Base-by-base conservation (phyloP, 2,113 vertebrate species). In the Paralichthys olivaceus region DNA sequence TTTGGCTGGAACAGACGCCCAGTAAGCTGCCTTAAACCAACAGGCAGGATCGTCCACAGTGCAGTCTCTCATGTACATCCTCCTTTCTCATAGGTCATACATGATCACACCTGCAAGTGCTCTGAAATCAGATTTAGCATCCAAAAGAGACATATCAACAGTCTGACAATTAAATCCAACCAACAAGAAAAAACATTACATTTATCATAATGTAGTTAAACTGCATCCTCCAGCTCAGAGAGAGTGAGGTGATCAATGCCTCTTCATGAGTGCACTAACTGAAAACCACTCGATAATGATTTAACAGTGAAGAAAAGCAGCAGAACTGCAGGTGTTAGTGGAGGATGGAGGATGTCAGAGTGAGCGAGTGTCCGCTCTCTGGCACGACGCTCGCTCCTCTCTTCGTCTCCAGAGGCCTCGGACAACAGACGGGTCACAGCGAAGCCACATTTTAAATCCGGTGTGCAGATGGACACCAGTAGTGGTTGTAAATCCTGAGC, bases 391-490 rank as follows among this genome's bases (percentile, higher is more conserved):
- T 37, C 62, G 69, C 82, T 75, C 72, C 73, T 56, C 68, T 29
- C 67, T 37, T 57, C n/a, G 78, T 91, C 84, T 84, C 84, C 79
- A 85, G 90, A 90, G 88, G 86, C 79, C 75, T 7, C 19, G 80
- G 81, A 86, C 84, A 82, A 93, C 93, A 93, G 93, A 93, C 90
- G 91, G 88, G 86, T 90, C 89, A 78, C 91, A 89, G 91, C 75
- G 81, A 87, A 89, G 88, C 87, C 88, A 72, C 86, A 20, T 72
- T 88, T 89, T 78, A 92, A 91, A 93, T 93, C 92, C 90, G 91
- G 90, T 89, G 88, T 91, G 89, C 92, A 94, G 91, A 93, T 93
- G 93, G 92, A 87, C 85, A 71, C 77, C 83, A 84, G 89, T 83
- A 64, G 91, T 88, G 78, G 49, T 49, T 49, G 45, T 88, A 88